Base-by-base conservation (phyloP, 2,113 vertebrate species). In the Anhinga anhinga region DNA sequence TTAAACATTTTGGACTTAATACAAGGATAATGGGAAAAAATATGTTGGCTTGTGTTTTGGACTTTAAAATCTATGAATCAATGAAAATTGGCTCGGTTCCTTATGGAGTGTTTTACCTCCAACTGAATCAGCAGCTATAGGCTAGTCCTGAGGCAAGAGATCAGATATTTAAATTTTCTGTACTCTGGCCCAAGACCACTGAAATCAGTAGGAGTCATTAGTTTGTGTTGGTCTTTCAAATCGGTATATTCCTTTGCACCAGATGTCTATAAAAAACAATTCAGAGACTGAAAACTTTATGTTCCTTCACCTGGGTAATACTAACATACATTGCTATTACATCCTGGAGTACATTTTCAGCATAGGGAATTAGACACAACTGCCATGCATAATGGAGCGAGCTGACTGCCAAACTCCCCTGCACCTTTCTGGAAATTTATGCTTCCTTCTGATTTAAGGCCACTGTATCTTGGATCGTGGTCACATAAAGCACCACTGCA, bases 61-160 rank as follows among this genome's bases (percentile, higher is more conserved):
- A 65, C 36, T n/a, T 94, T 89, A 58, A 72, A 88, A 84, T 91
- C 86, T 91, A 69, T n/a, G 72, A 88, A 96, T 93, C 59, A 93
- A 74, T 90, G 82, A 96, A 74, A 92, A 86, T 50, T 92, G 88
- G 59, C 79, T 84, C 10, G 2, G 10, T 95, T 91, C 62, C 84
- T 61, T 59, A 13, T 21, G 34, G 16, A 71, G 18, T n/a, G 42
- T 79, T 95, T 94, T 86, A 55, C 79, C 32, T 92, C 85, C n/a
- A 55, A 56, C 69, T 65, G 83, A 82, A 86, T 95, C 93, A 93
- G 84, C 56, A 91, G 69, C 74, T 74, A 15, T 61, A 83, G 91
- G 49, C 70, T 30, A 53, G 29, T 58, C 44, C 34, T 83, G 66
- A 83, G 69, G 76, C 32, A 66, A 76, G 40, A 50, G 45, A 82